Conservation (phyloP, 2,888 invertebrate genomes). For the Oscheius sp. region DNA sequence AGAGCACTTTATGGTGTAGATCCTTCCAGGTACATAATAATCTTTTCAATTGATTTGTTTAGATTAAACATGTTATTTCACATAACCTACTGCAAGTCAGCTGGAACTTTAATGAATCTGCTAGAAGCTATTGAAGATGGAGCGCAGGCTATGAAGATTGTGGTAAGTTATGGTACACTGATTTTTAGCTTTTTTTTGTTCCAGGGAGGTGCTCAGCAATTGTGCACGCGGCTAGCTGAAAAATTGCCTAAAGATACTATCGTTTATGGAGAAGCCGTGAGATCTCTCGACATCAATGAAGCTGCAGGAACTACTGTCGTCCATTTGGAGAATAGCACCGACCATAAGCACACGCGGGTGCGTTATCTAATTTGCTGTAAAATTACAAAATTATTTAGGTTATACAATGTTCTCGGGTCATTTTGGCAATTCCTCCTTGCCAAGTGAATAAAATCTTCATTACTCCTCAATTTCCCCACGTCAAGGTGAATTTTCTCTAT, state of each 20-base stretch:
- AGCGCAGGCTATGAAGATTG: conserved; percentile 39
- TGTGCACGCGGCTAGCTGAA: neutral
- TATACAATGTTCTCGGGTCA: conserved; percentile 38
- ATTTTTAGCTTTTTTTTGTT: no score
- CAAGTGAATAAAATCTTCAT: conserved; percentile 46
- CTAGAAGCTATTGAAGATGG: conserved; percentile 41
- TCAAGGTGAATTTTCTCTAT: conserved; percentile 25
- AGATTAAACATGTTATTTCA: conserved; percentile 47
- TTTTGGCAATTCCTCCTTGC: conserved; percentile 54
- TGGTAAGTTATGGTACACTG: no score
- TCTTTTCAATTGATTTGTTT: neutral
- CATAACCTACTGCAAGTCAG: conserved; percentile 40
- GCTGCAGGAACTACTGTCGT: conserved; percentile 3
- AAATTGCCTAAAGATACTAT: conserved; percentile 11
- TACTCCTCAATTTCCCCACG: conserved; percentile 41
- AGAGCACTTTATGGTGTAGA: conserved; percentile 44
- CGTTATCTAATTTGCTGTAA: neutral
- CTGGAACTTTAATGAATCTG: conserved; percentile 39
- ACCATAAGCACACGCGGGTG: neutral
- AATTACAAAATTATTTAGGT: neutral
- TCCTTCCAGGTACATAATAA: conserved; percentile 33
- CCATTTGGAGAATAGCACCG: conserved; percentile 1
- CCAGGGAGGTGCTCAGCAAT: conserved; percentile 34
- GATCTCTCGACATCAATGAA: conserved; percentile 13
- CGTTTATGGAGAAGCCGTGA: conserved; percentile 3